Base-by-base conservation (phyloP, 2,797 vertebrate genomes). In the Chloroceryle inda region DNA sequence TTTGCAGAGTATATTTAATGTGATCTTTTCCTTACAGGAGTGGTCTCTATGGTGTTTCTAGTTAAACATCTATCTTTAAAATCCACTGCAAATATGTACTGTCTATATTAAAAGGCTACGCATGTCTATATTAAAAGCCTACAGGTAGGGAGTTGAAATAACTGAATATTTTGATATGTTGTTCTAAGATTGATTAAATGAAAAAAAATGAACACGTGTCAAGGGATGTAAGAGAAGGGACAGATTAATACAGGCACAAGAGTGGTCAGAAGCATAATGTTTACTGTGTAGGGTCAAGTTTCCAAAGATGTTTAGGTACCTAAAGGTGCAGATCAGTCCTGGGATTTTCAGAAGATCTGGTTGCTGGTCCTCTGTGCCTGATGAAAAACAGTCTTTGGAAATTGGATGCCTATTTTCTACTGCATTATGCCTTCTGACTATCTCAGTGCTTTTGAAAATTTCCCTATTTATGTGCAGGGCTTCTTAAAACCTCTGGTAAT, bases 21-120 rank as follows among this genome's bases (percentile, higher is more conserved):
- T 86, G 82, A 81, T 75, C 81, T 85, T 93, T 91, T 66, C 45
- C 59, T 89, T 90, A 35, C 71, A 75, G 64, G 40, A 85, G 7
- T 35, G 5, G 1, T 78, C 82, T 89, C 69, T 0, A 3, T 55
- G 88, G 58, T 84, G 50, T 78, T 91, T 86, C 59, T 73, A 58
- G 42, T 49, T 86, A 13, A 77, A 71, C 13, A 6, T 81, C 87
- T 92, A 0, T 73, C 27, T 92, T 69, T 63, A 89, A 95, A 86
- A 52, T 29, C 9, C 31, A 15, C 64, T 75, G 55, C 37, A 86
- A 92, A 83, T 73, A 72, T 5, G 1, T 29, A 49, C 6, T 55
- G 35, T 80, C 85, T 81, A 0, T 77, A 55, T 88, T 58, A 45
- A 35, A 86, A 85, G 50, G 58, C 62, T 67, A 33, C 33, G 9